Base-by-base conservation (phyloP, 2,888 invertebrate species). In the Aromia moschata region DNA sequence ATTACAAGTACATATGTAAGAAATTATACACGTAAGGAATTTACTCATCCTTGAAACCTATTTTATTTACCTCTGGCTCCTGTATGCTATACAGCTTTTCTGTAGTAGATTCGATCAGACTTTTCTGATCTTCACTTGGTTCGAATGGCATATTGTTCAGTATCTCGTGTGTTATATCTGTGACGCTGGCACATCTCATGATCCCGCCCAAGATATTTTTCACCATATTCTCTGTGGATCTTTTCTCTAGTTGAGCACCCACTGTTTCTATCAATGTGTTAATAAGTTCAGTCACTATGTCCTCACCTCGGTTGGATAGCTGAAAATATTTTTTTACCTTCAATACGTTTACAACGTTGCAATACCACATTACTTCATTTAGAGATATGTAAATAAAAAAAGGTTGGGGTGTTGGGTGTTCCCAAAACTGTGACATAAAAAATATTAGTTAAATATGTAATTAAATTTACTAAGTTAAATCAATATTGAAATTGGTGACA, bases 71-170 rank as follows among this genome's bases (percentile, higher is more conserved):
- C 53, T 70, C 70, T 12, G 68, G 69, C 58, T 76, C 74, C 46
- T 74, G 70, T 16, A 79, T 46, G 15, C 59, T 43, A 55, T 68
- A 71, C 16, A 80, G 56, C 62, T 73, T 71, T 55, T 78, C 77
- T 0, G 79, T 77, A 11, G 72, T 67, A 1, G 58, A 51, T 56
- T 77, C 74, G 11, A 81, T 62, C 2, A 74, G 58, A 5, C 65
- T 64, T 17, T 63, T 65, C 51, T 79, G 71, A 18, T 73, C 67
- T 5, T 73, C 73, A 11, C 62, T 60, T 1, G 72, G 67, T 49
- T 73, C 69, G 4, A 70, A 60, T 10, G 76, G 76, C 18, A 79
- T 54, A 47, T 71, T 67, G 4, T 69, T 56, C 0, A 76, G 49
- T 14, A 79, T 65, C 49, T 75, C 75, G 1, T 74, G 66, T 7